These are phyloP conservation scores for Sphaerophoria rueppellii DNA, from an alignment of 2,888 invertebrate genomes.

Conservation along the genomic window DNA sequence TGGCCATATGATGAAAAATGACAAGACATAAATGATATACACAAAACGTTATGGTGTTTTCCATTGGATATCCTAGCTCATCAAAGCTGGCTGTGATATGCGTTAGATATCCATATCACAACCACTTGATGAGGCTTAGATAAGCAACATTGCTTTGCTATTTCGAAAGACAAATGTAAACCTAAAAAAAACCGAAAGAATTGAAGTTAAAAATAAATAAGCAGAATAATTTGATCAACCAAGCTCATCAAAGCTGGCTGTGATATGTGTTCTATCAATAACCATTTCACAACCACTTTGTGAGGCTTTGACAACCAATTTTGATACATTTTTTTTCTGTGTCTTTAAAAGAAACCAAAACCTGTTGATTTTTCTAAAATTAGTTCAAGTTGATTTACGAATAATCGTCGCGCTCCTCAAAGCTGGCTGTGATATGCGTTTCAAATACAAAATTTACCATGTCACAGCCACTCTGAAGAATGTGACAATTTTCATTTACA, in stretches of 20 bases:
- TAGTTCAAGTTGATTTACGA: conserved; percentile 34
- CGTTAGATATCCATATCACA: conserved; percentile 88
- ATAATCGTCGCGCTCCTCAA: conserved; percentile 91
- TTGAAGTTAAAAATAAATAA: conserved; percentile 4
- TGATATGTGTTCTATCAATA: conserved; percentile 89
- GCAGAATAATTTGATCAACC: conserved; percentile 78
- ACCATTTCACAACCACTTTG: conserved; percentile 94
- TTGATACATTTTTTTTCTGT: conserved; percentile 39
- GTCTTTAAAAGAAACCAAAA: not conserved
- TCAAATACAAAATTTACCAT: conserved; percentile 84
- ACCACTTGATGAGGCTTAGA: conserved; percentile 90
- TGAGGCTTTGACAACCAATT: conserved; percentile 82
- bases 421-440: conserved; percentile 98
- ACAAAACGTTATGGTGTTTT: conserved; percentile 76
- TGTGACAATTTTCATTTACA: conserved; percentile 80
- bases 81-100: conserved; percentile 99
- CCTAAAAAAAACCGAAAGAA: not conserved
- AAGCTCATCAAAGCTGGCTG: conserved; percentile 99
- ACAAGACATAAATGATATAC: not conserved
- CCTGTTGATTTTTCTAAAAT: conserved; percentile 1
- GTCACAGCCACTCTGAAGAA: conserved; percentile 96
- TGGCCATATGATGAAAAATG: not conserved
- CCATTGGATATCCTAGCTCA: conserved; percentile 86
- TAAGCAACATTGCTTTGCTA: conserved; percentile 81
- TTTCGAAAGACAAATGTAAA: not conserved